Percentiles rank a stretch among this genome's conserved stretches.
Conservation (phyloP, 2,797 vertebrate genomes). For the Chaenodraco wilsoni region DNA sequence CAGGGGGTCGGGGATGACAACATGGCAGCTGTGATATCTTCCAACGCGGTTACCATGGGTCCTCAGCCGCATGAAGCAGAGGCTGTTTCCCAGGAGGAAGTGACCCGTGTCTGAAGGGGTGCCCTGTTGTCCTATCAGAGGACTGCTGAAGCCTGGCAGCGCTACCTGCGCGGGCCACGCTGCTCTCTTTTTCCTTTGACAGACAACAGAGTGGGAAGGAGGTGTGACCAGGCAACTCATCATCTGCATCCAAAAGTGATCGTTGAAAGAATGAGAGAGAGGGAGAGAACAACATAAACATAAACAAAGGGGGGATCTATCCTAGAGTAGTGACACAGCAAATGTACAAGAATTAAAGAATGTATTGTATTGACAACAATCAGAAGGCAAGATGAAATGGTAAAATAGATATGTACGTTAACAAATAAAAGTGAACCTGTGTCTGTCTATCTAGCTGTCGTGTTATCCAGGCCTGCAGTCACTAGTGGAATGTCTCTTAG, state of each 20-base stretch:
- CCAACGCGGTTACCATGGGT: constrained; percentile 32
- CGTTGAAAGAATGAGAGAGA: not conserved
- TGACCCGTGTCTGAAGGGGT: constrained; percentile 83
- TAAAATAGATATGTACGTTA: not conserved
- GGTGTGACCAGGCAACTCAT: constrained; percentile 43
- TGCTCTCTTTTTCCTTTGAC: constrained; percentile 63
- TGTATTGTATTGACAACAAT: not conserved
- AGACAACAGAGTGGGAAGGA: constrained; percentile 57
- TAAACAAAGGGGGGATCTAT: not conserved
- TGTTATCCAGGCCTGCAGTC: constrained; percentile 24
- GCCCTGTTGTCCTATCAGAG: constrained; percentile 77
- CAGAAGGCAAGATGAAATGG: not conserved
- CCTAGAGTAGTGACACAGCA: not conserved
- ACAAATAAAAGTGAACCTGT: constrained; percentile 4
- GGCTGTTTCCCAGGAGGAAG: constrained; percentile 69
- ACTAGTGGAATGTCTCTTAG: constrained; percentile 15
- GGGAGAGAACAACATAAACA: constrained; percentile 1
- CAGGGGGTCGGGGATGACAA: constrained; percentile 73
- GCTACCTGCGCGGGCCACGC: constrained; percentile 60
- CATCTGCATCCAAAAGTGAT: constrained; percentile 38
- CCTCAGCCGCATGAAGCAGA: constrained; percentile 48
- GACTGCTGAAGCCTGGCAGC: constrained; percentile 68
- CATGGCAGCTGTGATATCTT: constrained; percentile 74
- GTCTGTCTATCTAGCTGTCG: not conserved
- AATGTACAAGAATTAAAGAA: not conserved